A percentile compares a stretch with the other conserved stretches of the same genome.
phyloP scores from a whole-genome alignment of 2,888 invertebrate species.

The Pedicia rivosa region DNA sequence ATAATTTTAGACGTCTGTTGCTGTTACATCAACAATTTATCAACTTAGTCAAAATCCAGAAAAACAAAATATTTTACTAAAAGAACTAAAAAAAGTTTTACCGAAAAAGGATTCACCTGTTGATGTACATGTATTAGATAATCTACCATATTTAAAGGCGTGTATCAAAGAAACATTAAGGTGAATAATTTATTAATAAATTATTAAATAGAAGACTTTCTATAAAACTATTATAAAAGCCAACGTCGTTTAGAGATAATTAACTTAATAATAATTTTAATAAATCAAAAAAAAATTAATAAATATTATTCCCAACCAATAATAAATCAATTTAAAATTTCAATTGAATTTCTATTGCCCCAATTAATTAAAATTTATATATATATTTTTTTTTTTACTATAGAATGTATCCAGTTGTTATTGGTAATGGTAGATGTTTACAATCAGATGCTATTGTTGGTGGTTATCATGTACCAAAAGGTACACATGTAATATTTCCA shows the following conservation, averaged over 20 bases:
- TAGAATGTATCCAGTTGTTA: constrained; percentile 68
- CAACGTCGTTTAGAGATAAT: too few species aligned
- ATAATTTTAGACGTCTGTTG: constrained; percentile 45
- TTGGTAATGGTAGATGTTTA: constrained; percentile 62
- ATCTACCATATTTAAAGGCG: constrained; percentile 52
- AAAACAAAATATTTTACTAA: constrained; percentile 45
- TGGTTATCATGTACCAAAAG: constrained; percentile 67
- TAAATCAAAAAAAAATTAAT: neutral
- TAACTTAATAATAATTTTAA: neutral
- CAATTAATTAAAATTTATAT: neutral
- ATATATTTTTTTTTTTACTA: constrained; percentile 14
- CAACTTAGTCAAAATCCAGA: constrained; percentile 53
- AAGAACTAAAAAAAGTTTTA: constrained; percentile 42
- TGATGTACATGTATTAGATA: constrained; percentile 42
- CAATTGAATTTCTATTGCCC: too few species aligned
- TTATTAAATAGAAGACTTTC: neutral
- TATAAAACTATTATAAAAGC: too few species aligned
- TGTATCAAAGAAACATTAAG: constrained; percentile 64
- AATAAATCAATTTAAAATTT: too few species aligned
- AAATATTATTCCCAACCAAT: too few species aligned
- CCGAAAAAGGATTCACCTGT: constrained; percentile 37
- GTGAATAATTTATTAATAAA: constrained; percentile 25
- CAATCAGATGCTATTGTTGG: constrained; percentile 58
- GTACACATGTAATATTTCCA: constrained; percentile 64
- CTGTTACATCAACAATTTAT: constrained; percentile 57